phyloP scores from a whole-genome alignment of 2,797 vertebrate genomes.

The Poecilia wingei region DNA sequence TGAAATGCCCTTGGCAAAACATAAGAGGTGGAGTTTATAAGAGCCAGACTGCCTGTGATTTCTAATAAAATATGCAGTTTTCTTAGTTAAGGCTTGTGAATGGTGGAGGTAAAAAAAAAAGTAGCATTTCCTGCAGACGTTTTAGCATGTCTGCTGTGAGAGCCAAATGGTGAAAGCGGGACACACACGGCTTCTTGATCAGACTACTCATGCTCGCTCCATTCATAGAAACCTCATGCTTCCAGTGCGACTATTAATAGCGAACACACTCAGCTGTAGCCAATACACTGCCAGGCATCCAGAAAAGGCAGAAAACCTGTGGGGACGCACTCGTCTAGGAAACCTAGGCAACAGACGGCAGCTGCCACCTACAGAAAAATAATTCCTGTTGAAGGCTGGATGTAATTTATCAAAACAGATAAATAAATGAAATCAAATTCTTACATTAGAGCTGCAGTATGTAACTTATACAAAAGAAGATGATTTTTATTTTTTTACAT shows the following conservation, averaged over 20 bases:
- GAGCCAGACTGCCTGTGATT: constrained; percentile 23
- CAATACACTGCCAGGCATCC: constrained; percentile 38
- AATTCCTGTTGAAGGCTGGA: not conserved
- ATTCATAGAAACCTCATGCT: constrained; percentile 58
- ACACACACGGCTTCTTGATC: constrained; percentile 13
- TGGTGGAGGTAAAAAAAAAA: not conserved
- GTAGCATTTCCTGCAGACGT: not conserved
- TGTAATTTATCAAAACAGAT: not conserved
- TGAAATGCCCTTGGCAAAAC: constrained; percentile 70
- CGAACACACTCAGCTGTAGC: constrained; percentile 45
- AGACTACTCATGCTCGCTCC: constrained; percentile 47
- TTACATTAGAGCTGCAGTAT: no score
- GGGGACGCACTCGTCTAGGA: constrained; percentile 28
- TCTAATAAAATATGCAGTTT: not conserved
- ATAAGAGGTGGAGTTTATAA: constrained; percentile 44
- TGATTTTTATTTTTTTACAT: no score
- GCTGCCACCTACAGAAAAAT: not conserved
- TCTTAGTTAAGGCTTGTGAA: not conserved
- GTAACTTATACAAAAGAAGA: no score
- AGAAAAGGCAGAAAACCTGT: constrained; percentile 47
- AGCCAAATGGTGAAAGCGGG: not conserved
- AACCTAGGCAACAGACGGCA: constrained; percentile 20
- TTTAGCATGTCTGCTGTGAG: not conserved
- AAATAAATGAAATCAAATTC: not conserved
- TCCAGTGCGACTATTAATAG: constrained; percentile 69